phyloP scores from a whole-genome alignment of 2,888 invertebrate genomes.

The Eristalis arbustorum region DNA sequence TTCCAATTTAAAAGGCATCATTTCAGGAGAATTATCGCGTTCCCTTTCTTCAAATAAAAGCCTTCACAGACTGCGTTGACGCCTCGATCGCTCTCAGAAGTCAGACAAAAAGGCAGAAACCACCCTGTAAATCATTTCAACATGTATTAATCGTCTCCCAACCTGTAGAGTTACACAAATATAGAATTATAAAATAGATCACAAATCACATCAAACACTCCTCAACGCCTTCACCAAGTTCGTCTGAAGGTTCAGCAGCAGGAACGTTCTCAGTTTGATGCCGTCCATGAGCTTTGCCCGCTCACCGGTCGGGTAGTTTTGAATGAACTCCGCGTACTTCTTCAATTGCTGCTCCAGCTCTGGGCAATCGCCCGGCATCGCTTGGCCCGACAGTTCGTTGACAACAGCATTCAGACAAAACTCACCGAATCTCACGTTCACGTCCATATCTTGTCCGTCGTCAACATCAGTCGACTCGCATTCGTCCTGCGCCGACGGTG shows the following conservation, averaged over 20 bases:
- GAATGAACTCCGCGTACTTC: conserved; percentile 73
- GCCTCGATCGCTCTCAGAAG: too few species aligned
- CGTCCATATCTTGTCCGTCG: conserved; percentile 14
- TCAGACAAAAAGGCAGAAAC: too few species aligned
- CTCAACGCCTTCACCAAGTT: conserved; percentile 72
- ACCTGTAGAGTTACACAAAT: too few species aligned
- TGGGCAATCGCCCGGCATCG: conserved; percentile 63
- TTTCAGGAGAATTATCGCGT: too few species aligned
- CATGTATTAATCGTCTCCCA: too few species aligned
- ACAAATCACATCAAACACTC: background rate
- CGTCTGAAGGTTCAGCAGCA: conserved; percentile 76
- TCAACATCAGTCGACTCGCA: background rate
- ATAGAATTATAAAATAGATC: background rate
- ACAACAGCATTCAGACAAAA: conserved; percentile 72
- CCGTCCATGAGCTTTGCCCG: conserved; percentile 50
- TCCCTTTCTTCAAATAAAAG: too few species aligned
- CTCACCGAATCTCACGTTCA: conserved; percentile 27
- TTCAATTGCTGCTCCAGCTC: conserved; percentile 74
- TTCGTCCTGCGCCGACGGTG: background rate
- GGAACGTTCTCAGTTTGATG: conserved; percentile 72
- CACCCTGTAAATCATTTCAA: too few species aligned
- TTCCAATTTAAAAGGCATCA: too few species aligned
- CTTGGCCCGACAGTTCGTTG: conserved; percentile 74
- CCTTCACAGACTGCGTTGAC: too few species aligned
- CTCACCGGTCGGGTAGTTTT: conserved; percentile 43